Evolutionary conservation across 2,888 invertebrate species (phyloP).

Genomic region (Cephus spinipes): DNA sequence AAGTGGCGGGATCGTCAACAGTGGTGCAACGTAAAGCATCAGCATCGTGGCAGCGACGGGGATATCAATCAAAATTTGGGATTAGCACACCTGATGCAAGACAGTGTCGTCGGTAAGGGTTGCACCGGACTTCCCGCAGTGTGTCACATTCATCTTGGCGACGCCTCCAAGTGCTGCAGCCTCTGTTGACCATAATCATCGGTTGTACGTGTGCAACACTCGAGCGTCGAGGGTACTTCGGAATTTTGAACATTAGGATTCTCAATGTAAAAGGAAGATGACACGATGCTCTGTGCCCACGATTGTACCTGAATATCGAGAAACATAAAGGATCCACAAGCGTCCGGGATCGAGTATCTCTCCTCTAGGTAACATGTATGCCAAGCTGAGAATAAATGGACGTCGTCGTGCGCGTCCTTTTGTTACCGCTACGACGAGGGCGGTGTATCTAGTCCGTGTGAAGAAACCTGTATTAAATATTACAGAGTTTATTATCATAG

Average conservation of each 20-base stretch:
- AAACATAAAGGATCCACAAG: background rate
- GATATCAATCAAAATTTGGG: constrained; percentile 71
- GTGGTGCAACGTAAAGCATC: constrained; percentile 62
- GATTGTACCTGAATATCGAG: background rate
- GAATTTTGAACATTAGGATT: constrained; percentile 11
- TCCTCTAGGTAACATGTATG: background rate
- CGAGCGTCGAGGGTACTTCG: background rate
- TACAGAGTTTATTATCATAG: constrained; percentile 59
- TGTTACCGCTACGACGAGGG: constrained; percentile 11
- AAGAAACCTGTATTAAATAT: constrained; percentile 62
- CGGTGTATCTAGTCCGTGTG: constrained; percentile 61
- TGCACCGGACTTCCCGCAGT: constrained; percentile 68
- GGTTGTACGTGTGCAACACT: too few species aligned
- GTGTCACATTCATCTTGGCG: constrained; percentile 71
- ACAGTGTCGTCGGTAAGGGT: constrained; percentile 55
- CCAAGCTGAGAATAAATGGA: background rate
- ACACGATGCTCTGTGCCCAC: constrained; percentile 10
- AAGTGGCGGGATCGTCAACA: constrained; percentile 64
- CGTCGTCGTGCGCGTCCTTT: background rate
- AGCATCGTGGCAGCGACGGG: constrained; percentile 64
- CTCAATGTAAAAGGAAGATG: constrained; percentile 10
- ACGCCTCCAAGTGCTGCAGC: constrained; percentile 71
- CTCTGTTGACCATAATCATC: constrained; percentile 68
- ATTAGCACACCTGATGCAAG: constrained; percentile 52
- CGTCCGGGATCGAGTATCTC: background rate